Percentiles rank a stretch among this genome's conserved stretches.
phyloP scores from a whole-genome alignment of 1,140 invertebrate species.

The Archegozetes longisetosus region DNA sequence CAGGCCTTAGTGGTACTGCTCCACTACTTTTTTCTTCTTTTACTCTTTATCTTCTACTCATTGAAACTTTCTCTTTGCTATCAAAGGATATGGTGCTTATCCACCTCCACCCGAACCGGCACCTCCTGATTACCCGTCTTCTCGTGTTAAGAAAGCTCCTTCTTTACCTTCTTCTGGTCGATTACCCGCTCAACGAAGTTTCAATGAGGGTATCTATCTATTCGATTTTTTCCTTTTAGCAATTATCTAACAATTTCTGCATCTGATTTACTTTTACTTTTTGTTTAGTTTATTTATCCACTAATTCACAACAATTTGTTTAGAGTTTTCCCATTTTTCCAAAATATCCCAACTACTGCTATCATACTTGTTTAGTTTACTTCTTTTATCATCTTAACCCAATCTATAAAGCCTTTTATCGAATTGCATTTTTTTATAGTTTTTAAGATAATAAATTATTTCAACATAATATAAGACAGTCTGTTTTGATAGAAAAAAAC shows the following conservation, averaged over 20 bases:
- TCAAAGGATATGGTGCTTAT: slow-evolving; percentile 56
- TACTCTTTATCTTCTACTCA: background rate
- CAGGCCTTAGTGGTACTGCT: slow-evolving; percentile 22
- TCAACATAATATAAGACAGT: no score
- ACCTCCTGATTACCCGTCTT: slow-evolving; percentile 44
- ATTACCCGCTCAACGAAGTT: slow-evolving; percentile 40
- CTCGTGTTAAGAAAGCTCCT: slow-evolving; percentile 20
- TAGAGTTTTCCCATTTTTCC: no score
- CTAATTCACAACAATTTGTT: no score
- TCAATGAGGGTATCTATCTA: slow-evolving; percentile 30
- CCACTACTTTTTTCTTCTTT: slow-evolving; percentile 8
- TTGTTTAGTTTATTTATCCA: no score
- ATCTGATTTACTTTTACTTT: background rate
- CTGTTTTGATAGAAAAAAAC: no score
- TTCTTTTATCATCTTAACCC: no score
- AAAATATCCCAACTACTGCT: no score
- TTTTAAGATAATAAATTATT: no score
- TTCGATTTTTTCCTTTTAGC: slow-evolving; percentile 8
- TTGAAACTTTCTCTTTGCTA: slow-evolving; percentile 5
- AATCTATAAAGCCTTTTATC: no score
- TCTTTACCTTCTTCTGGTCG: slow-evolving; percentile 34
- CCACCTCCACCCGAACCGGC: slow-evolving; percentile 57
- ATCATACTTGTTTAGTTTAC: no score
- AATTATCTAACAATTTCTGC: slow-evolving; percentile 7
- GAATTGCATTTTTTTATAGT: background rate